Percentiles rank a stretch among this genome's conserved stretches.
These are phyloP conservation scores for Drosophila subobscura DNA, from an alignment of 1,140 invertebrate genomes.

Conservation along the genomic window DNA sequence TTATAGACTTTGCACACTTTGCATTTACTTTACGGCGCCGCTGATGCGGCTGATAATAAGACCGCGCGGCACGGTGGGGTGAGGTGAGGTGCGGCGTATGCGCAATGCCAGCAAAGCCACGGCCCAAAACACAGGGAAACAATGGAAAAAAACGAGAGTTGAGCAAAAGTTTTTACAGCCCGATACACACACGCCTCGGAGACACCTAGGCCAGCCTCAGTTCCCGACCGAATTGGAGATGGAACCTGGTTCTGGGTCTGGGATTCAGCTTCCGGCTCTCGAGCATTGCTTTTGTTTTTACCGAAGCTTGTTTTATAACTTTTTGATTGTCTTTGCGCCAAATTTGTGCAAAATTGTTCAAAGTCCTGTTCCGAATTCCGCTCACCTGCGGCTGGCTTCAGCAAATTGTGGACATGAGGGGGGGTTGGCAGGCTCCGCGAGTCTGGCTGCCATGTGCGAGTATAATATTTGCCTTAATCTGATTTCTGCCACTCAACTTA, in stretches of 20 bases:
- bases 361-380: slow-evolving; percentile 36
- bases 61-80: slow-evolving; percentile 32
- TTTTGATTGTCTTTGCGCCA: slow-evolving; percentile 81
- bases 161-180: slow-evolving; percentile 71
- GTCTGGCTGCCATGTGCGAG: slow-evolving; percentile 38
- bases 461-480: slow-evolving; percentile 76
- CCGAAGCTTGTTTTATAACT: slow-evolving; percentile 80
- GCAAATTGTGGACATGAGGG: slow-evolving; percentile 39
- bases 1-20: slow-evolving; percentile 82
- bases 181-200: slow-evolving; percentile 67
- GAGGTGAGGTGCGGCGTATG: slow-evolving; percentile 49
- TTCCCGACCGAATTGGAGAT: neutral
- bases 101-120: slow-evolving; percentile 50
- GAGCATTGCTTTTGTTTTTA: slow-evolving; percentile 58
- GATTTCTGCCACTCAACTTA: slow-evolving; percentile 74
- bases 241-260: neutral
- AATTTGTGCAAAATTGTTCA: slow-evolving; percentile 76
- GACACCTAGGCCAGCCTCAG: slow-evolving; percentile 16
- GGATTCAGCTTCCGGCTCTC: slow-evolving; percentile 53
- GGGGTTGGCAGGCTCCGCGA: slow-evolving; percentile 3
- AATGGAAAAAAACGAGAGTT: slow-evolving; percentile 59
- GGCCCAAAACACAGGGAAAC: slow-evolving; percentile 30
- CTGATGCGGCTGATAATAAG: slow-evolving; percentile 79
- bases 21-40: slow-evolving; percentile 79
- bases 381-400: slow-evolving; percentile 35